Conservation (phyloP, 2,797 vertebrate species). For the Danionella dracula region DNA sequence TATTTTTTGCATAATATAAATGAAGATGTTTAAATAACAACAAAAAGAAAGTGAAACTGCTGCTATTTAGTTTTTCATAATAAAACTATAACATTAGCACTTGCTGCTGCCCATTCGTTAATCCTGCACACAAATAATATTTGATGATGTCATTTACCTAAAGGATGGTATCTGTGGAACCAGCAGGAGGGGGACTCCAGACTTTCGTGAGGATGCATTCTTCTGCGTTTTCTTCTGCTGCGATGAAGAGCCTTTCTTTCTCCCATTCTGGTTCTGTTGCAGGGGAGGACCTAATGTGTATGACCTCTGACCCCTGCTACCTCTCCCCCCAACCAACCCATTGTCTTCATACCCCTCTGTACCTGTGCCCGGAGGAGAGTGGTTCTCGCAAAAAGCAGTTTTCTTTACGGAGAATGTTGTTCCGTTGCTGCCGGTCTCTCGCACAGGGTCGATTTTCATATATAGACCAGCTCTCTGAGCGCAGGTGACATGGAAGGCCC, state of each 20-base stretch:
- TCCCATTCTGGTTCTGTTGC: conserved; percentile 53
- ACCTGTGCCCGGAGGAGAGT: conserved; percentile 77
- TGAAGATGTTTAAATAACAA: no score
- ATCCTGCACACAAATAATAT: no score
- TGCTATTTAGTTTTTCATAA: no score
- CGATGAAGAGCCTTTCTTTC: conserved; percentile 74
- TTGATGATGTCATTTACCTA: conserved; percentile 87
- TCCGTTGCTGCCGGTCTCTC: conserved; percentile 85
- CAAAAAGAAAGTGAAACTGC: no score
- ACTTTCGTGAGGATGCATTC: conserved; percentile 61
- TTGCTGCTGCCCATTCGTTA: no score
- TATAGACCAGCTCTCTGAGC: conserved; percentile 92
- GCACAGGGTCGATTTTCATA: conserved; percentile 97
- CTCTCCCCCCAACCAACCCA: conserved; percentile 64
- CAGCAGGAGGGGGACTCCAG: conserved; percentile 73
- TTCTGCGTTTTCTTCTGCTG: conserved; percentile 77
- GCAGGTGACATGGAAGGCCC: conserved; percentile 95
- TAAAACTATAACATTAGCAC: no score
- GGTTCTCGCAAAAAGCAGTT: conserved; percentile 90
- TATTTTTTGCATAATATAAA: no score
- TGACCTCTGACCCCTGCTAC: conserved; percentile 68
- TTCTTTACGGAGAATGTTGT: conserved; percentile 96
- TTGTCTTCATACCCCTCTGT: conserved; percentile 71
- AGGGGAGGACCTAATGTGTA: conserved; percentile 67
- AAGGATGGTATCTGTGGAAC: conserved; percentile 91